Conservation (phyloP, 2,113 vertebrate species). For the Cisticola juncidis region DNA sequence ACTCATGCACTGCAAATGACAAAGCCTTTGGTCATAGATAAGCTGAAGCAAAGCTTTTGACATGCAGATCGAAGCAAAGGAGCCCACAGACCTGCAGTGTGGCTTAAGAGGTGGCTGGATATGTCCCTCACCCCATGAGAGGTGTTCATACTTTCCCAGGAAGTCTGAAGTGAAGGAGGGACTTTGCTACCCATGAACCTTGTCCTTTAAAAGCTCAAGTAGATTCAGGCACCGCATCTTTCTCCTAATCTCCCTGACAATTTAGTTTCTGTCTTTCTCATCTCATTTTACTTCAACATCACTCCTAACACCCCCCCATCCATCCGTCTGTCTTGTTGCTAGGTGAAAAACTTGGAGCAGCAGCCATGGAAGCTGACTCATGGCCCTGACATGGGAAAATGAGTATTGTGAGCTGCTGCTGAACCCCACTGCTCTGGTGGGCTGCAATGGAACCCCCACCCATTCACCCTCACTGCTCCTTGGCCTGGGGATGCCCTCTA, state of each 20-base stretch:
- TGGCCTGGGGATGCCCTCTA: not conserved
- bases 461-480: not conserved
- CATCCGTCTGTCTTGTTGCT: conserved; percentile 53
- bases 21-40: not conserved
- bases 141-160: not conserved
- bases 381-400: not conserved
- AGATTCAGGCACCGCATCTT: not conserved
- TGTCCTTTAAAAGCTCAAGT: not conserved
- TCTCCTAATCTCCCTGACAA: not conserved
- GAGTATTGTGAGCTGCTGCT: not conserved
- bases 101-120: not conserved
- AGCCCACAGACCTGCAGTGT: not conserved
- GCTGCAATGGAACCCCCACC: not conserved
- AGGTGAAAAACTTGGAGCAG: conserved; percentile 54
- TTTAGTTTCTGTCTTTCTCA: conserved; percentile 41
- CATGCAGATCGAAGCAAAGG: not conserved
- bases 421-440: not conserved
- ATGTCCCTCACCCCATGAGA: not conserved
- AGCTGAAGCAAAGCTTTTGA: not conserved
- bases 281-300: not conserved
- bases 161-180: not conserved
- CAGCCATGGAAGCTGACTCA: conserved; percentile 55
- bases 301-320: not conserved
- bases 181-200: not conserved
- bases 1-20: not conserved